These are phyloP conservation scores for Calliphora vomitoria DNA, from an alignment of 2,888 invertebrate genomes.

Conservation along the genomic window DNA sequence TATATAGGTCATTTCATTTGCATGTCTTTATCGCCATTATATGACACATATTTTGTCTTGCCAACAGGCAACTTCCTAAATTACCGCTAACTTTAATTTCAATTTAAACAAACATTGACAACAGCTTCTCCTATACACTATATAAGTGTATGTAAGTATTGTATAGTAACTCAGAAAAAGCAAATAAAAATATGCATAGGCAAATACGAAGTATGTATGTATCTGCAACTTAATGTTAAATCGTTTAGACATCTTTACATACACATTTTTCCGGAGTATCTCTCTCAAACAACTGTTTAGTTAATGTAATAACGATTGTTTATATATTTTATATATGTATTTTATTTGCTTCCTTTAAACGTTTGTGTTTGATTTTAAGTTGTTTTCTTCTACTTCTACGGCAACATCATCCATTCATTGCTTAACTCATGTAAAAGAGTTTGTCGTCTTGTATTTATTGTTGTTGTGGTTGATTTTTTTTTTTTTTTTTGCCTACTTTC, in stretches of 20 bases:
- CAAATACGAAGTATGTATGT: not conserved
- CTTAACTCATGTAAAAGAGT: conserved; percentile 36
- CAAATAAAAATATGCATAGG: conserved; percentile 52
- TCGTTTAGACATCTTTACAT: conserved; percentile 64
- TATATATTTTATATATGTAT: not conserved
- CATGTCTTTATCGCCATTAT: conserved; percentile 26
- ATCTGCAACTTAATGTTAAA: conserved; percentile 67
- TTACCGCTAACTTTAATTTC: conserved; percentile 61
- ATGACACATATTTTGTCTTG: conserved; percentile 50
- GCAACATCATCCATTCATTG: conserved; percentile 24
- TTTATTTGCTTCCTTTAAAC: conserved; percentile 54
- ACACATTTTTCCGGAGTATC: conserved; percentile 44
- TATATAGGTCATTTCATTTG: conserved; percentile 46
- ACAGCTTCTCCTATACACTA: conserved; percentile 29
- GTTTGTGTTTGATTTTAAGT: conserved; percentile 56
- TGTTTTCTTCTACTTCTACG: conserved; percentile 34
- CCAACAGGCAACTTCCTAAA: conserved; percentile 55
- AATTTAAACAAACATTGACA: conserved; percentile 65
- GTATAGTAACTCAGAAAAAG: conserved; percentile 45
- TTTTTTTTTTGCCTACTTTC: conserved; percentile 31
- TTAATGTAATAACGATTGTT: conserved; percentile 65
- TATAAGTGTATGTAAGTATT: not conserved
- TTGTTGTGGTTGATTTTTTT: conserved; percentile 1
- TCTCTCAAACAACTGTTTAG: conserved; percentile 67
- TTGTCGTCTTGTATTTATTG: conserved; percentile 42